A percentile compares a stretch with the other conserved stretches of the same genome.
These are phyloP conservation scores for Myiotriccus ornatus DNA, from an alignment of 2,797 vertebrate genomes.

Conservation along the genomic window DNA sequence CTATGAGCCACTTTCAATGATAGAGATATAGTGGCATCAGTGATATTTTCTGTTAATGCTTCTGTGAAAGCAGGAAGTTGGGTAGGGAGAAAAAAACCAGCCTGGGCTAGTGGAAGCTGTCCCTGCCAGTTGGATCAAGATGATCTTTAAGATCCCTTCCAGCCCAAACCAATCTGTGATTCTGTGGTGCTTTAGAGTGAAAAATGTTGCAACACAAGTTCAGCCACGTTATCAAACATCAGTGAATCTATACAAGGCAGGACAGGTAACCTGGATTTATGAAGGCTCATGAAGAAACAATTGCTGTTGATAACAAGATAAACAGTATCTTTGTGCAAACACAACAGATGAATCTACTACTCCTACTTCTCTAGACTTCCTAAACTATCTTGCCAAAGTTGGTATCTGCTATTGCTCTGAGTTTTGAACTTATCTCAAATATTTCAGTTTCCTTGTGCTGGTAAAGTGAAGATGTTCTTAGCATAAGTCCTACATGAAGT, in stretches of 20 bases:
- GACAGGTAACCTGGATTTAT: background rate
- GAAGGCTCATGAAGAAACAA: background rate
- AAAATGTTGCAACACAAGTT: background rate
- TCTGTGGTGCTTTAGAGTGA: background rate
- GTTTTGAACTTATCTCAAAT: background rate
- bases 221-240: background rate
- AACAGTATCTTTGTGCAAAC: background rate
- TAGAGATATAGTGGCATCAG: background rate
- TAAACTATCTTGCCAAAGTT: background rate
- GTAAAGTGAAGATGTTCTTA: background rate
- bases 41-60: background rate
- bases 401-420: background rate
- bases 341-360: background rate
- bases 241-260: background rate
- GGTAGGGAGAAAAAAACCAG: background rate
- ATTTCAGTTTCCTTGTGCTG: background rate
- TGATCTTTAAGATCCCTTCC: background rate
- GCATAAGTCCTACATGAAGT: background rate
- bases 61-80: background rate
- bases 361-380: rapidly evolving
- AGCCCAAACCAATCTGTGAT: background rate
- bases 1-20: background rate
- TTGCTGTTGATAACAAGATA: background rate
- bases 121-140: background rate
- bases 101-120: background rate